These are phyloP conservation scores for Buceros bicornis DNA, from an alignment of 2,797 vertebrate genomes.

Conservation along the genomic window DNA sequence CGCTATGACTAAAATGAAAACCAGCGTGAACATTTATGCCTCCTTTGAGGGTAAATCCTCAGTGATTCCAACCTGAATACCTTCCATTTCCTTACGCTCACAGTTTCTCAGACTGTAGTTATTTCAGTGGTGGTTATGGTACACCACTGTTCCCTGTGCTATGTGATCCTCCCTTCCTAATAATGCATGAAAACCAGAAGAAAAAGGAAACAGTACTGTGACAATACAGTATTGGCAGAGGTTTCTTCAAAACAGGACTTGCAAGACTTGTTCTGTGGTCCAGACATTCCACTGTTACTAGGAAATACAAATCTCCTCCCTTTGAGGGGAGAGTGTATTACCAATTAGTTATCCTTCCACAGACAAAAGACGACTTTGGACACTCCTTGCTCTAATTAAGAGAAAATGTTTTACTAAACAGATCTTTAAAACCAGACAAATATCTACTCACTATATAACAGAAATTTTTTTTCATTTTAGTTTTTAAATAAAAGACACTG, in stretches of 20 bases:
- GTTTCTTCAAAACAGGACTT: conserved; percentile 25
- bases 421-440: not conserved
- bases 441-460: not conserved
- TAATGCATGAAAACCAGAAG: conserved; percentile 24
- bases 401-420: not conserved
- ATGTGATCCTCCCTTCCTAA: conserved; percentile 41
- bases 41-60: not conserved
- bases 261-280: conserved; percentile 44
- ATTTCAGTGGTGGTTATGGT: not conserved
- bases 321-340: conserved; percentile 7
- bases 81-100: not conserved
- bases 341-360: not conserved
- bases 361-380: not conserved
- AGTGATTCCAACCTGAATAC: not conserved
- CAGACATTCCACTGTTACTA: conserved; percentile 36
- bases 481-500: not conserved
- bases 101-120: not conserved
- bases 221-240: not conserved
- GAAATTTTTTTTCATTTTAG: not conserved
- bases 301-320: conserved; percentile 31
- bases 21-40: not conserved
- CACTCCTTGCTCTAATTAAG: not conserved
- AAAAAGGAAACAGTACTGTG: conserved; percentile 1
- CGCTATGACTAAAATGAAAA: not conserved
- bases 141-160: not conserved